Conservation (phyloP, 2,888 invertebrate genomes). For the Parapristionchus giblindavisi region DNA sequence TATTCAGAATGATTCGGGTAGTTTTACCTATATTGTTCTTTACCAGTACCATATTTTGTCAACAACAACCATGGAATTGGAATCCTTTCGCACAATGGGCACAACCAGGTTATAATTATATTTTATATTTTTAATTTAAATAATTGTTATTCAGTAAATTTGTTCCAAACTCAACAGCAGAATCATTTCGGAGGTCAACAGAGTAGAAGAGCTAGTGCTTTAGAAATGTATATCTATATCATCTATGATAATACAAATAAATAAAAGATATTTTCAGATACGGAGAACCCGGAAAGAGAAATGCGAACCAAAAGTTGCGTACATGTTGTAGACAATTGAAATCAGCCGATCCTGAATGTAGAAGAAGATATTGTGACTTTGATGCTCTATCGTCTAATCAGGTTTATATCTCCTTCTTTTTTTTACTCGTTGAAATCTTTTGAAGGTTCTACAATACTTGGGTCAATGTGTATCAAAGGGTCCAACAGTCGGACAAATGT, state of each 20-base stretch:
- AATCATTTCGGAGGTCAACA: not conserved
- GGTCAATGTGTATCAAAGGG: constrained; percentile 64
- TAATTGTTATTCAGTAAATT: not conserved
- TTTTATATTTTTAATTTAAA: not conserved
- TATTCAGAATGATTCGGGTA: constrained; percentile 5
- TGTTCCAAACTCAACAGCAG: constrained; percentile 22
- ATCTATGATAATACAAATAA: not conserved
- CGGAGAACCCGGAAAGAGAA: constrained; percentile 47
- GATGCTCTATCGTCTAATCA: constrained; percentile 54
- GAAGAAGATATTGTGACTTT: constrained; percentile 66
- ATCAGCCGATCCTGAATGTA: constrained; percentile 66
- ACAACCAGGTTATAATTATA: constrained; percentile 10
- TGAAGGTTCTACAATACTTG: constrained; percentile 62
- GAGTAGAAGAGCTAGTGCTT: constrained; percentile 31
- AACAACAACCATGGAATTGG: constrained; percentile 35
- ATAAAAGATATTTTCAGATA: constrained; percentile 39
- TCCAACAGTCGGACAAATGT: constrained; percentile 69
- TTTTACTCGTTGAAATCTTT: not conserved
- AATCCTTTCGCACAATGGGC: constrained; percentile 38
- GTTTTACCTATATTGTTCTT: not conserved
- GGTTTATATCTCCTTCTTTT: not conserved
- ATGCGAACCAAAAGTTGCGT: constrained; percentile 63
- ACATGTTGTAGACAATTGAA: constrained; percentile 64
- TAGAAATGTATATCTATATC: not conserved
- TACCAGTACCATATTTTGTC: not conserved